A percentile compares a stretch with the other conserved stretches of the same genome.
phyloP scores from a whole-genome alignment of 2,888 invertebrate genomes.

The Tanytarsus gracilentus region DNA sequence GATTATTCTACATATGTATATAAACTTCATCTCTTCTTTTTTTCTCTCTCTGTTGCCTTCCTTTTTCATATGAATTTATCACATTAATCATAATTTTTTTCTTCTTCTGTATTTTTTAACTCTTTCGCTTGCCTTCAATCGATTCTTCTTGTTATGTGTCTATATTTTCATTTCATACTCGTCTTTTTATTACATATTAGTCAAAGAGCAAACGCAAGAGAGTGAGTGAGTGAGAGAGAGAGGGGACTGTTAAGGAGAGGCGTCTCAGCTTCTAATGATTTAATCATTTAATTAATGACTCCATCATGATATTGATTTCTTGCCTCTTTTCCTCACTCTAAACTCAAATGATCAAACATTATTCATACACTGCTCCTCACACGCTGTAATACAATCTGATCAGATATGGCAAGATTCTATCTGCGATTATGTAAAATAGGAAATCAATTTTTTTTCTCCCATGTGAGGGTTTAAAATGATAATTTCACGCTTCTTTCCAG shows the following conservation, averaged over 20 bases:
- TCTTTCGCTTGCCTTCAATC: background rate
- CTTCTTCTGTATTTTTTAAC: conserved; percentile 15
- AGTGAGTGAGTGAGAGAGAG: no score
- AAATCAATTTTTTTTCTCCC: no score
- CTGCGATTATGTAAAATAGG: no score
- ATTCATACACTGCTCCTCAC: background rate
- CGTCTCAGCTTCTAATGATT: conserved; percentile 17
- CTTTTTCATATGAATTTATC: conserved; percentile 17
- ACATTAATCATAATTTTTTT: conserved; percentile 25
- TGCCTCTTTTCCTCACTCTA: background rate
- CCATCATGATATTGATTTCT: conserved; percentile 10
- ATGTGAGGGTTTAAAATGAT: no score
- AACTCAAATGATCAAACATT: background rate
- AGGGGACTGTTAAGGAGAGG: conserved; percentile 5
- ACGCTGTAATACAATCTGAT: background rate
- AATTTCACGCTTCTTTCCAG: no score
- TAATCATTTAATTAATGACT: conserved; percentile 16
- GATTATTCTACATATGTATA: conserved; percentile 1
- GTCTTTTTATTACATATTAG: background rate
- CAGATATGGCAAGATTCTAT: no score
- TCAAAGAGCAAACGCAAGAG: no score
- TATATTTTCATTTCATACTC: background rate
- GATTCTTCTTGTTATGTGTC: background rate
- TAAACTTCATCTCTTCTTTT: background rate
- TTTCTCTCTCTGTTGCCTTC: background rate